Evolutionary conservation across 92 coral and sea anemone genomes (phyloP), one percentile per base, ranked within the genome.

Genomic region (Micromussa lordhowensis): DNA sequence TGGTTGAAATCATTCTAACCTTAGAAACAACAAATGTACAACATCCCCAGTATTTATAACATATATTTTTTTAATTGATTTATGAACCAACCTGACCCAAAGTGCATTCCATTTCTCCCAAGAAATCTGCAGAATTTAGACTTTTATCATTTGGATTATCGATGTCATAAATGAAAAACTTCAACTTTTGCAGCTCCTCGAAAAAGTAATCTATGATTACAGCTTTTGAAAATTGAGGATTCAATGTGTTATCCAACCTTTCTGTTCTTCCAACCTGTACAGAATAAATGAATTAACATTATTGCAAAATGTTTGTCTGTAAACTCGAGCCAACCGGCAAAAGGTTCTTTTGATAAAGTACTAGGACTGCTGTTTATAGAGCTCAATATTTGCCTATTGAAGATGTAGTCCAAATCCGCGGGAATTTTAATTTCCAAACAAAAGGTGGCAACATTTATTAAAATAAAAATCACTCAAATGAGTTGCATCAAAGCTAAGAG

Each of bases 201-300:
- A 97, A 97, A 84, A 88, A 96, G 91, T 97, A 97, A 84, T 97
- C 99, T 11, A 94, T 90, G 12, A 88, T 66, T 31, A 97, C 77
- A 40, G 99, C 91, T 31, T 91, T 86, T 53, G 98, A 95, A 75
- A 97, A 97, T 40, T 77, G 92, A 26, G 99, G 99, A 73, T 96
- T 96, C n/a, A 97, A 77, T 30, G 90, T 91, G 91, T 98, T 96
- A 34, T 88, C 89, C 77, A 98, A 79, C 61, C 92, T 89, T 80
- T 98, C 99, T 14, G 99, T 98, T 73, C 98, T 92, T n/a, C 99
- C 99, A 91, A 98, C 91, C 99, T 98, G 81, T 8, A 81, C 28
- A 74, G 58, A 22, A 74, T 44, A 21, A 2, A 51, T 48, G 5
- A 77, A 77, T 18, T 38, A 10, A 21, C 3, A 0, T 5, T 22